Percentiles rank a stretch among this genome's conserved stretches.
Conservation (phyloP, 2,113 vertebrate genomes). For the Pelecanus crispus region DNA sequence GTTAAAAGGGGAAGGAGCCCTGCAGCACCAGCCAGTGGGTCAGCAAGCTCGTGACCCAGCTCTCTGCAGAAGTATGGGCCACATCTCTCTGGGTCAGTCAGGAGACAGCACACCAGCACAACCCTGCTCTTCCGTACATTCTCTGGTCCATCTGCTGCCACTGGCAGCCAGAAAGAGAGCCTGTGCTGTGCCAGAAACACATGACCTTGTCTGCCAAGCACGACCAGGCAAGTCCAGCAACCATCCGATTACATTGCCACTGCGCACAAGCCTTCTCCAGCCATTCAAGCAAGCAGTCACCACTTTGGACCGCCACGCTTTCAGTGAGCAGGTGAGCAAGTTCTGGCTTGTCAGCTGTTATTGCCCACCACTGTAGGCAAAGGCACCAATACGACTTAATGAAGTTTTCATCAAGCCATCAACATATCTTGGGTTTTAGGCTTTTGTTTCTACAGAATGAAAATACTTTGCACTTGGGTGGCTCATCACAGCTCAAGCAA, state of each 20-base stretch:
- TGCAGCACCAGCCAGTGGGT: neutral
- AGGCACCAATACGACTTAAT: neutral
- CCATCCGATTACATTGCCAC: neutral
- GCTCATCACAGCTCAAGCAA: neutral
- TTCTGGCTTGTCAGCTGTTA: neutral
- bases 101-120: neutral
- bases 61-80: neutral
- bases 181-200: neutral
- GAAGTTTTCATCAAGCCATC: neutral
- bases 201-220: neutral
- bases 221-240: neutral
- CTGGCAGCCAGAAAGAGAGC: neutral
- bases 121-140: neutral
- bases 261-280: neutral
- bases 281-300: neutral
- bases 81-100: neutral
- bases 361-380: neutral
- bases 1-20: neutral
- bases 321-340: neutral
- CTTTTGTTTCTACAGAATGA: neutral
- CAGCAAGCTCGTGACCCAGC: neutral
- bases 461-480: neutral
- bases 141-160: neutral
- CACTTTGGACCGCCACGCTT: neutral
- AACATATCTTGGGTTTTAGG: neutral